phyloP scores from a whole-genome alignment of 2,888 invertebrate species.

The Xestia sexstrigata region DNA sequence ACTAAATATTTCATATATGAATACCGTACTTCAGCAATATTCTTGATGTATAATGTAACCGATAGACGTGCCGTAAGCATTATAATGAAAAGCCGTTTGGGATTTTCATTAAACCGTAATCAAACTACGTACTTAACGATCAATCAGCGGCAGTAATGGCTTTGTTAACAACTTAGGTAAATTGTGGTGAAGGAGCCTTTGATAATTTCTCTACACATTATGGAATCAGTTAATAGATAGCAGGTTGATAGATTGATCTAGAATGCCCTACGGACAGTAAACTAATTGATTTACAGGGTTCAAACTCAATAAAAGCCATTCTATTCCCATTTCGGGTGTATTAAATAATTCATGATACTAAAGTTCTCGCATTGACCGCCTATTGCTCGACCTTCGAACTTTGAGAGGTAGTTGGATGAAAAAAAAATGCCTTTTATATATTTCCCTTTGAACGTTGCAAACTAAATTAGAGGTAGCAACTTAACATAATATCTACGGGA shows the following conservation, averaged over 20 bases:
- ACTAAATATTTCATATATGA: slow-evolving; percentile 59
- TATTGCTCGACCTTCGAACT: slow-evolving; percentile 36
- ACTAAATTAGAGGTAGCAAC: slow-evolving; percentile 14
- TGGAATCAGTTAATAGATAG: slow-evolving; percentile 57
- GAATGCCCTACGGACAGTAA: slow-evolving; percentile 48
- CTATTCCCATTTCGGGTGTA: slow-evolving; percentile 40
- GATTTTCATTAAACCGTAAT: slow-evolving; percentile 53
- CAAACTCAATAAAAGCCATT: slow-evolving; percentile 42
- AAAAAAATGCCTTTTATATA: slow-evolving; percentile 46
- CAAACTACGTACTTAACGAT: slow-evolving; percentile 50
- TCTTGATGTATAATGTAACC: slow-evolving; percentile 31
- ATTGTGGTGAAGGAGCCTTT: slow-evolving; percentile 22
- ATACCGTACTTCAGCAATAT: slow-evolving; percentile 27
- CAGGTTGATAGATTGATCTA: slow-evolving; percentile 60
- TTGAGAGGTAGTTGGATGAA: slow-evolving; percentile 31
- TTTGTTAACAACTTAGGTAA: slow-evolving; percentile 53
- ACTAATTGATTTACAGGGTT: slow-evolving; percentile 65
- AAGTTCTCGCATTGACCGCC: slow-evolving; percentile 42
- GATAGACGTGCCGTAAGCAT: slow-evolving; percentile 17
- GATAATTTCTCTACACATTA: slow-evolving; percentile 42
- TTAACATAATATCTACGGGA: slow-evolving; percentile 17
- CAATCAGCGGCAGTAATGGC: slow-evolving; percentile 41
- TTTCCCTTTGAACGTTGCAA: slow-evolving; percentile 31
- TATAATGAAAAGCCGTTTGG: slow-evolving; percentile 40
- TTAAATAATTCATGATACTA: slow-evolving; percentile 57